Base-by-base conservation (phyloP, 2,888 invertebrate genomes). In the Nebria salina region DNA sequence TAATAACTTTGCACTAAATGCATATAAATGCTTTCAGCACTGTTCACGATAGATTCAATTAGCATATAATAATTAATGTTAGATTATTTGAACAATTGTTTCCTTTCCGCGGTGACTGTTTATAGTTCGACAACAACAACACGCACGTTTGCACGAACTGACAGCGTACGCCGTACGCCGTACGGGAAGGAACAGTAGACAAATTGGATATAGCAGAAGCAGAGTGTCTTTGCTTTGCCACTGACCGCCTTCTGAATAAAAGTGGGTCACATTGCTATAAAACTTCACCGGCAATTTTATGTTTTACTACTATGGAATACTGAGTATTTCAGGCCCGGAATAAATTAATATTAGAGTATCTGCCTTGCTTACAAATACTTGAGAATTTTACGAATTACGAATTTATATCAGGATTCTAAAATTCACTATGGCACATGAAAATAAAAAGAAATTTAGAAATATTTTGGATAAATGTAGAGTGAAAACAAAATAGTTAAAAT, bases 211-310 rank as follows among this genome's bases (percentile, higher is more conserved):
- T 75, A n/a, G 64, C 54, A 43, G 65, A 66, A 34, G 41, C 72
- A 75, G 68, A 64, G 41, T 73, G 54, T 54, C 54, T 34, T 34
- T 54, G 41, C 54, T 75, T 65, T 80, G 72, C 80, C 42, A 75
- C 73, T 80, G 80, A 80, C 80, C 80, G 80, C 80, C 70, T 80
- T 80, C 74, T 80, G 75, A 54, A 64, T 42, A 65, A 73, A 80
- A 80, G 80, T 80, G 80, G 80, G 80, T 64, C 78, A 78, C 41
- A 70, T 70, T 70, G 70, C 70, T 70, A 25, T 70, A 70, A 26
- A 34, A 70, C 11, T 34, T 70, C 70, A 15, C 70, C 54, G 34
- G 70, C 70, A 70, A 70, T 70, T 54, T 54, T 54, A 54, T 54
- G 54, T 54, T 54, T 54, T 54, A 54, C 54, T 54, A 54, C 54